Percentiles rank a stretch among this genome's conserved stretches.
Conservation (phyloP, 2,888 invertebrate genomes). For the Scaptomyza cyrtandrae region DNA sequence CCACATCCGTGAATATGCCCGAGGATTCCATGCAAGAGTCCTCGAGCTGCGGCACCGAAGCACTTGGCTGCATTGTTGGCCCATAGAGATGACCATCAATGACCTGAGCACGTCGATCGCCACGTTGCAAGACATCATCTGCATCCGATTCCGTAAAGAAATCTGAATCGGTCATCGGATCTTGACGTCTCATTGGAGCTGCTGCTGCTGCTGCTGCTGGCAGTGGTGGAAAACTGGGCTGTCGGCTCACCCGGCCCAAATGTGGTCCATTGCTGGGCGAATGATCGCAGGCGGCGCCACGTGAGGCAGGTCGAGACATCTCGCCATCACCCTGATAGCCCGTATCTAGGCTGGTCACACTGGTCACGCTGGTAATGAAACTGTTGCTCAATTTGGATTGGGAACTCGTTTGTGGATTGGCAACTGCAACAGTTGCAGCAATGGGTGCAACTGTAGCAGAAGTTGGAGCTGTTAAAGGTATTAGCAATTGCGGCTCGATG, state of each 20-base stretch:
- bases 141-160: constrained; percentile 96
- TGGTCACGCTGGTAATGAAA: constrained; percentile 94
- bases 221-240: constrained; percentile 84
- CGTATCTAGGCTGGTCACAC: constrained; percentile 95
- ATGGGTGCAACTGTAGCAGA: constrained; percentile 9
- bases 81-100: constrained; percentile 96
- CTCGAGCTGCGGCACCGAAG: constrained; percentile 87
- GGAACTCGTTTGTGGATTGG: neutral
- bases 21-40: constrained; percentile 95
- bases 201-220: constrained; percentile 83
- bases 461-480: constrained; percentile 39
- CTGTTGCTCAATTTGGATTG: constrained; percentile 88
- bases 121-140: constrained; percentile 89
- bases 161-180: constrained; percentile 96
- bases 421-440: neutral
- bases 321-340: constrained; percentile 97
- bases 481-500: constrained; percentile 85
- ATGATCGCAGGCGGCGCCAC: constrained; percentile 91
- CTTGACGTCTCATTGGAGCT: constrained; percentile 89
- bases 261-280: constrained; percentile 87
- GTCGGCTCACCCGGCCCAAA: constrained; percentile 76
- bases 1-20: constrained; percentile 94
- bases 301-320: constrained; percentile 93
- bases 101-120: constrained; percentile 91
- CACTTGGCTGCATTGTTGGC: constrained; percentile 84